These are phyloP conservation scores for Henricia sp. DNA, from an alignment of 53 echinoderm and acorn worm species.

Conservation along the genomic window DNA sequence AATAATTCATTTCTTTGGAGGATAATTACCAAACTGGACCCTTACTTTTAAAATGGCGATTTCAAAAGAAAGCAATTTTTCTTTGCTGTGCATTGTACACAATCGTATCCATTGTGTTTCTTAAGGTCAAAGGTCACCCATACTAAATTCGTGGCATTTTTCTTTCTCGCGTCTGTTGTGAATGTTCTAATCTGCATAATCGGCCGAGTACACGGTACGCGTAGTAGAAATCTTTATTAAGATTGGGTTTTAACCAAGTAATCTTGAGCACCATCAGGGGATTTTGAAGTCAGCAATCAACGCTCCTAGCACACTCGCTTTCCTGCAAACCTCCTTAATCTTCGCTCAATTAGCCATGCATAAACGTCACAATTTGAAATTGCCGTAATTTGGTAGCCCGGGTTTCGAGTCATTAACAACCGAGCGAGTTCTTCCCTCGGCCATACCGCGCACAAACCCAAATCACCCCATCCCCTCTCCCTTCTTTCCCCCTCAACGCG, in stretches of 20 bases:
- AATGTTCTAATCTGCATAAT: too few relatives aligned
- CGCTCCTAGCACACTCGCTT: background rate
- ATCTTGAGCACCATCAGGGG: background rate
- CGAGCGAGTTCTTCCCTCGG: background rate
- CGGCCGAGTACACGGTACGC: too few relatives aligned
- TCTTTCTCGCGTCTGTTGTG: too few relatives aligned
- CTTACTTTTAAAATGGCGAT: too few relatives aligned
- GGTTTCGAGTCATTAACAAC: slow-evolving; percentile 3
- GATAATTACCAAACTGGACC: too few relatives aligned
- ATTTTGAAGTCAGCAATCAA: background rate
- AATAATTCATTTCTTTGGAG: too few relatives aligned
- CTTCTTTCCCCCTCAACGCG: slow-evolving; percentile 17
- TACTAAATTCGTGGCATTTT: too few relatives aligned
- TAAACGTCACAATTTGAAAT: slow-evolving; percentile 22
- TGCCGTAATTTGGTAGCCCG: slow-evolving; percentile 23
- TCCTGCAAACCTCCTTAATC: slow-evolving; percentile 23
- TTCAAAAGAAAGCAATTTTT: too few relatives aligned
- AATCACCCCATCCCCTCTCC: background rate
- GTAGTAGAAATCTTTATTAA: too few relatives aligned
- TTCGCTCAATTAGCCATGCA: slow-evolving; percentile 57
- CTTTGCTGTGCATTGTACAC: too few relatives aligned
- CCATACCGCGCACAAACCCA: background rate
- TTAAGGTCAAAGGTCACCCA: too few relatives aligned
- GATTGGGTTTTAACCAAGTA: slow-evolving; percentile 16
- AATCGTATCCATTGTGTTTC: too few relatives aligned